A percentile compares a stretch with the other conserved stretches of the same genome.
Conservation (phyloP, 2,797 vertebrate species). For the Schizothorax lantsangensis region DNA sequence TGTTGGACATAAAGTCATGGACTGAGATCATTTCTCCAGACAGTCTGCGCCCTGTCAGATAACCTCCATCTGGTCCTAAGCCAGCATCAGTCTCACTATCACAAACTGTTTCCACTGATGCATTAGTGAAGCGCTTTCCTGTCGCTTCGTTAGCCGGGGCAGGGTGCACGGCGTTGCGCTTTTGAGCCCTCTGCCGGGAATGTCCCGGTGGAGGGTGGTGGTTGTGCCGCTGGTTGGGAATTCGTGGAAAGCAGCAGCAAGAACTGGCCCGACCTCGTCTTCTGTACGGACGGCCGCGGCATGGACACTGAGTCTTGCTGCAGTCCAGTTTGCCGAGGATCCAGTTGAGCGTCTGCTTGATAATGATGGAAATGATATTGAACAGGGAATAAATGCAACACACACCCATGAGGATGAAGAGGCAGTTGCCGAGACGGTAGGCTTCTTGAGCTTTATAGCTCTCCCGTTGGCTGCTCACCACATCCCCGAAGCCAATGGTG, state of each 20-base stretch:
- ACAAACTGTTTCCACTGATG: slow-evolving; percentile 81
- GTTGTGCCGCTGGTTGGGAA: slow-evolving; percentile 63
- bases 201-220: slow-evolving; percentile 62
- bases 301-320: slow-evolving; percentile 61
- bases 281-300: slow-evolving; percentile 65
- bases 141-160: slow-evolving; percentile 60
- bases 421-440: slow-evolving; percentile 80
- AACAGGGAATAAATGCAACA: slow-evolving; percentile 86
- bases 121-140: slow-evolving; percentile 70
- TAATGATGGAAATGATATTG: slow-evolving; percentile 84
- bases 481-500: slow-evolving; percentile 84
- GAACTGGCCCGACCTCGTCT: slow-evolving; percentile 54
- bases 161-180: slow-evolving; percentile 79
- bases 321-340: slow-evolving; percentile 78
- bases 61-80: slow-evolving; percentile 66
- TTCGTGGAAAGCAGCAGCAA: slow-evolving; percentile 72
- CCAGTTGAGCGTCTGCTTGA: slow-evolving; percentile 86
- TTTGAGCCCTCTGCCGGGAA: slow-evolving; percentile 68
- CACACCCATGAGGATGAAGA: slow-evolving; percentile 84
- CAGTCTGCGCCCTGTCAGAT: slow-evolving; percentile 73
- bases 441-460: slow-evolving; percentile 77
- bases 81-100: slow-evolving; percentile 80
- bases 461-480: slow-evolving; percentile 82
- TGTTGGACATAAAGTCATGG: slow-evolving; percentile 82
- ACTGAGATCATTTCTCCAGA: slow-evolving; percentile 84